Evolutionary conservation across 2,888 invertebrate genomes (phyloP).

Genomic region (Papilio protenor): DNA sequence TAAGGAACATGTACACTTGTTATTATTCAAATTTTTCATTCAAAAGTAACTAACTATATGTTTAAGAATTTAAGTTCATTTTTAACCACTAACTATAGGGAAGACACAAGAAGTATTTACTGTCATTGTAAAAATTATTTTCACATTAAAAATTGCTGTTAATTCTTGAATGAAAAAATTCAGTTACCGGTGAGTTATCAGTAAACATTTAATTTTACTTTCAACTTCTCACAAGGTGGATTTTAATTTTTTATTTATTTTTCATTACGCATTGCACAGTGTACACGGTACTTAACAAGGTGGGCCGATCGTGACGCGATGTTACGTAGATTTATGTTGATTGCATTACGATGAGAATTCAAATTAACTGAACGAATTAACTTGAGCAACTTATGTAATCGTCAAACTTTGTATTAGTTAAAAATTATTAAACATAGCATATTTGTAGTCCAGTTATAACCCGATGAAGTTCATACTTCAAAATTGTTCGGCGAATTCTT

Average conservation of each 20-base stretch:
- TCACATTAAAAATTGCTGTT: too few species aligned
- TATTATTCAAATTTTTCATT: neutral
- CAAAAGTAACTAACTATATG: neutral
- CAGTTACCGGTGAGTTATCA: neutral
- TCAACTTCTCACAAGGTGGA: too few species aligned
- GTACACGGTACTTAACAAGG: neutral
- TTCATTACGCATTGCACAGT: neutral
- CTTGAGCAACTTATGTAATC: neutral
- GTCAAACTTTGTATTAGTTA: neutral
- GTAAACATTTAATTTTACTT: too few species aligned
- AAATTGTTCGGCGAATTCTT: too few species aligned
- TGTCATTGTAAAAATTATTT: too few species aligned
- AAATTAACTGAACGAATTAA: constrained; percentile 11
- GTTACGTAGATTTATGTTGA: constrained; percentile 2
- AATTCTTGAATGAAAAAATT: too few species aligned
- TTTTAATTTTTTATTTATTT: too few species aligned
- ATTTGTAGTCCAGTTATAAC: neutral
- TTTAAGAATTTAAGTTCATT: too few species aligned
- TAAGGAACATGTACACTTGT: constrained; percentile 27
- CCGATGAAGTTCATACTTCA: neutral
- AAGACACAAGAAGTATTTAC: too few species aligned
- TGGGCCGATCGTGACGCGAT: neutral
- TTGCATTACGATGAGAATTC: neutral
- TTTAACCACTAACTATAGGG: too few species aligned
- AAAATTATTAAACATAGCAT: neutral